A percentile compares a stretch with the other conserved stretches of the same genome.
These are phyloP conservation scores for Acanthosepion esculentum DNA, from an alignment of 2,888 invertebrate genomes.

Conservation along the genomic window DNA sequence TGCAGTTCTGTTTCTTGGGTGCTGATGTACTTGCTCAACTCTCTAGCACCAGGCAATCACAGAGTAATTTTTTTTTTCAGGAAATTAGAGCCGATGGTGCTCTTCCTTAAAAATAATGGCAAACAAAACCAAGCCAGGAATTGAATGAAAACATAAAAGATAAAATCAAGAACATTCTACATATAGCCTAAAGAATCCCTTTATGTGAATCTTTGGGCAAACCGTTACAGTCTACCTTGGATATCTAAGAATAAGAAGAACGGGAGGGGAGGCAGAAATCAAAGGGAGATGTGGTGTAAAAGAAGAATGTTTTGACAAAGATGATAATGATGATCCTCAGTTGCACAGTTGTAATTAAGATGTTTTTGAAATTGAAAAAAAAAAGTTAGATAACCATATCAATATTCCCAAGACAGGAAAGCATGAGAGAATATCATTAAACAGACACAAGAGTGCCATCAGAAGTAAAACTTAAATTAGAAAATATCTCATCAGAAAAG, in stretches of 20 bases:
- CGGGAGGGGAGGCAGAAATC: neutral
- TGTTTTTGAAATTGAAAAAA: neutral
- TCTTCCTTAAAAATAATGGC: neutral
- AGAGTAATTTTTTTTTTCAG: neutral
- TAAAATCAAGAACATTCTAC: neutral
- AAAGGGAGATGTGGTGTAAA: neutral
- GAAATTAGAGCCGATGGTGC: conserved; percentile 1
- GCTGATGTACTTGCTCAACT: neutral
- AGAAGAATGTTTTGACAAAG: neutral
- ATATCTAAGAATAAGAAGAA: neutral
- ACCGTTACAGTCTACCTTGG: neutral
- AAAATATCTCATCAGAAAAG: neutral
- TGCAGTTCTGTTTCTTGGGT: neutral
- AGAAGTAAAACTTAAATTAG: neutral
- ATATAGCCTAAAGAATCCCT: neutral
- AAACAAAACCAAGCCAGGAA: neutral
- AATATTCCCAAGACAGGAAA: neutral
- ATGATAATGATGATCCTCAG: neutral
- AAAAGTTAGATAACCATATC: neutral
- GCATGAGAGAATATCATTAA: neutral
- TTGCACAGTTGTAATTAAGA: neutral
- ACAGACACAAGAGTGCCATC: neutral
- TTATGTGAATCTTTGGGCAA: neutral
- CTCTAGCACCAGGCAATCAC: neutral
- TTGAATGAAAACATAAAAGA: neutral